Percentiles rank a stretch among this genome's conserved stretches.
phyloP scores from a whole-genome alignment of 2,888 invertebrate species.

The Ormyrus labotus region DNA sequence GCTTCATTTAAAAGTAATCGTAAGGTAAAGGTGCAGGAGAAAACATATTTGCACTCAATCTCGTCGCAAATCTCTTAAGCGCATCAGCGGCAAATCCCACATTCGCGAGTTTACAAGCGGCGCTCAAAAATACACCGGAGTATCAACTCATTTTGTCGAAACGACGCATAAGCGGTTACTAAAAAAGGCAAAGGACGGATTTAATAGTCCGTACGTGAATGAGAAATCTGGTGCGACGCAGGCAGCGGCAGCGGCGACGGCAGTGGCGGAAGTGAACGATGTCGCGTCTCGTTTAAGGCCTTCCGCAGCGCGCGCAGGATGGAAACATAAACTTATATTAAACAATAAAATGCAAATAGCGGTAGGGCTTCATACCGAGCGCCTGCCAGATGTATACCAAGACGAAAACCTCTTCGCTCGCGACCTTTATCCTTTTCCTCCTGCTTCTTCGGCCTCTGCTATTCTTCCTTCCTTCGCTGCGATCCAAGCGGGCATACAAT shows the following conservation, averaged over 20 bases:
- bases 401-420: conserved; percentile 17
- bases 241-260: no score
- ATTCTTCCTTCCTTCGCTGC: conserved; percentile 43
- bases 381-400: not conserved
- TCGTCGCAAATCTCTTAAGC: no score
- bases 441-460: conserved; percentile 28
- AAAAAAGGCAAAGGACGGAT: conserved; percentile 14
- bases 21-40: no score
- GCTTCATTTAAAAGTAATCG: no score
- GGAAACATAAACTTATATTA: conserved; percentile 70
- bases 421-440: conserved; percentile 29
- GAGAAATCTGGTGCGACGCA: conserved; percentile 52
- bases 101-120: no score
- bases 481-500: conserved; percentile 52
- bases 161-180: not conserved
- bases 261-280: conserved; percentile 19
- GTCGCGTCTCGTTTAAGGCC: conserved; percentile 46
- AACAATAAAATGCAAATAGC: conserved; percentile 72
- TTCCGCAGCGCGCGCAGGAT: conserved; percentile 44
- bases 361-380: conserved; percentile 17
- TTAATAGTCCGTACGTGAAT: conserved; percentile 46
- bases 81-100: no score
- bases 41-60: no score
- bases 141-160: conserved; percentile 25
- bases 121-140: not conserved